phyloP scores from a whole-genome alignment of 2,888 invertebrate species.

The Timema podura region DNA sequence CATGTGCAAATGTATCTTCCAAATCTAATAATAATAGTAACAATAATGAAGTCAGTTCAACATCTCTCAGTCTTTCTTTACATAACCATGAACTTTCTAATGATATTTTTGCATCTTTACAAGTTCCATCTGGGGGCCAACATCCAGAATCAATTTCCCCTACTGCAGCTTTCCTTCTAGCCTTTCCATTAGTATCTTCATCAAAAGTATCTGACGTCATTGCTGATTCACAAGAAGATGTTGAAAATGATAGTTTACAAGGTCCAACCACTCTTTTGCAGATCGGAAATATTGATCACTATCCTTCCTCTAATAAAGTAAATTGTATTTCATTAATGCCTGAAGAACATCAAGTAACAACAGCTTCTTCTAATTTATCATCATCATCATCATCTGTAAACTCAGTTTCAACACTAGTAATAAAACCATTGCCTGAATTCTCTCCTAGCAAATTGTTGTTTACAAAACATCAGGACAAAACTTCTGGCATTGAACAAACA shows the following conservation, averaged over 20 bases:
- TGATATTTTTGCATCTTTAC: constrained; percentile 57
- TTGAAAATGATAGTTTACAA: constrained; percentile 43
- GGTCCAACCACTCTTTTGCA: constrained; percentile 47
- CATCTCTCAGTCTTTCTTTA: constrained; percentile 16
- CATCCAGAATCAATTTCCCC: constrained; percentile 61
- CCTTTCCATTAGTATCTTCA: constrained; percentile 68
- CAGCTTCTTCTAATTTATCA: too few species aligned
- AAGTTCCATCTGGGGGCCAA: constrained; percentile 49
- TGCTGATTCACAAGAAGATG: constrained; percentile 26
- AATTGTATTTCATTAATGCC: too few species aligned
- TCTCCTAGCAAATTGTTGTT: too few species aligned
- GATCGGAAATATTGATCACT: constrained; percentile 42
- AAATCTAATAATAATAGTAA: too few species aligned
- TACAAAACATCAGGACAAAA: too few species aligned
- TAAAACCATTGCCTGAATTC: too few species aligned
- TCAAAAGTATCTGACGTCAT: constrained; percentile 43
- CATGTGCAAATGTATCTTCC: too few species aligned
- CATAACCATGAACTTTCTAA: constrained; percentile 49
- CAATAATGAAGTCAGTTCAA: background rate
- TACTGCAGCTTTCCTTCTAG: constrained; percentile 71
- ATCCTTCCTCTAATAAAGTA: constrained; percentile 8
- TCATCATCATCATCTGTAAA: too few species aligned
- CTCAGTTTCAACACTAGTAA: too few species aligned
- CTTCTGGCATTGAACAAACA: too few species aligned
- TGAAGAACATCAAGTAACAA: too few species aligned